Conservation (phyloP, 2,888 invertebrate species). For the Theretra japonica region DNA sequence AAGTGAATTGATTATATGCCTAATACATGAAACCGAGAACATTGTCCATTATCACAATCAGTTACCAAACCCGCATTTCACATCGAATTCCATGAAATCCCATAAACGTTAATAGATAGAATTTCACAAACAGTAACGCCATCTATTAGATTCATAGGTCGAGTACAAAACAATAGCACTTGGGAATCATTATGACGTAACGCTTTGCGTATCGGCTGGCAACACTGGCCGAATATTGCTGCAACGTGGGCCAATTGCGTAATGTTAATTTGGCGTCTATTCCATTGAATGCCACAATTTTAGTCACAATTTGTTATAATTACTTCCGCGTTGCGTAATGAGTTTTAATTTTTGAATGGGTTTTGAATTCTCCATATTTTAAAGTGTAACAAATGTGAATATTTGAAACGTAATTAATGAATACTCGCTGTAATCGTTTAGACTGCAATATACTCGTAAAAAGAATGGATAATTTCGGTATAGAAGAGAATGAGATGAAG, state of each 20-base stretch:
- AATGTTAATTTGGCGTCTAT: conserved; percentile 1
- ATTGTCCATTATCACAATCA: not conserved
- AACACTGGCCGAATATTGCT: not conserved
- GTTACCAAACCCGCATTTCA: not conserved
- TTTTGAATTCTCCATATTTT: too few relatives aligned
- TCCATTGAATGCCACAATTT: not conserved
- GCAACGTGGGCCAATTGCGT: not conserved
- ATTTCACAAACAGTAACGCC: not conserved
- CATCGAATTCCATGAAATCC: not conserved
- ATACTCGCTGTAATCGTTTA: too few relatives aligned
- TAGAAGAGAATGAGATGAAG: too few relatives aligned
- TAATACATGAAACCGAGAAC: not conserved
- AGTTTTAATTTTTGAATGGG: too few relatives aligned
- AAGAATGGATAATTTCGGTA: too few relatives aligned
- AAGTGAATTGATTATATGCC: too few relatives aligned
- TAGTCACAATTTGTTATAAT: not conserved
- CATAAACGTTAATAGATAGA: not conserved
- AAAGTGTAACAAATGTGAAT: too few relatives aligned
- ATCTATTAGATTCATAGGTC: not conserved
- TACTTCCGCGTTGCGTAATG: not conserved
- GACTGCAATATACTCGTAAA: too few relatives aligned
- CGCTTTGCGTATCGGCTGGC: not conserved
- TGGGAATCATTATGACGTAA: not conserved
- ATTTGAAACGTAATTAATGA: too few relatives aligned
- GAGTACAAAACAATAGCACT: not conserved